Base-by-base conservation (phyloP, 2,113 vertebrate genomes). In the Forbesichthys papilliferus region DNA sequence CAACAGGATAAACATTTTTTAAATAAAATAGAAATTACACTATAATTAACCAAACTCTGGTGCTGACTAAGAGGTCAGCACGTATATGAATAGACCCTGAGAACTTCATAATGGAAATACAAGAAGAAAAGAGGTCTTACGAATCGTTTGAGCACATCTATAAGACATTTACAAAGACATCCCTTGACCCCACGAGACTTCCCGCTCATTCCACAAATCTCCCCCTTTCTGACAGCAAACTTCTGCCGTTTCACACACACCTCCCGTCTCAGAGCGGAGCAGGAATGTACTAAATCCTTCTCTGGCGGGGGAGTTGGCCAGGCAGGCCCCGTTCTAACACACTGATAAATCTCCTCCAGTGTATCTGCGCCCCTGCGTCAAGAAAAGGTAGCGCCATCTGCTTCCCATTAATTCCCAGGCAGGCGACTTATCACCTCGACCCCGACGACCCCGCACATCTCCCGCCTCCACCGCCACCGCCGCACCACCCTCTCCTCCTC, bases 321-420 rank as follows among this genome's bases (percentile, higher is more conserved):
- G 65, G 58, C 80, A 63, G 68, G 78, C 86, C 80, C 74, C 69
- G 42, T 81, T 84, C 86, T 80, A 69, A 72, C 77, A 73, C 86
- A 87, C 85, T 80, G 89, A 90, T 90, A 86, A 87, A 92, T 92
- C 79, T 87, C 82, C 75, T 70, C 58, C 53, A 62, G 79, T 49
- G 73, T 64, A 82, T 88, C 81, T 78, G 74, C 79, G 86, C 79
- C 82, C 84, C 78, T 75, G 73, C 81, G 83, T 88, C 87, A 86
- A 86, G 90, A 77, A 90, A 88, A 91, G 90, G 90, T 90, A 90
- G 84, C 84, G 27, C 86, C 90, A 91, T 90, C 90, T 91, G 90
- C 82, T 89, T 80, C 84, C 82, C 85, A 90, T 91, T 90, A 91
- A 91, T 91, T 91, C 88, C 79, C 78, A 85, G 82, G 85, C 88